Percentiles rank a stretch among this genome's conserved stretches.
These are phyloP conservation scores for Scleropages formosus DNA, from an alignment of 2,797 vertebrate genomes.

Conservation along the genomic window DNA sequence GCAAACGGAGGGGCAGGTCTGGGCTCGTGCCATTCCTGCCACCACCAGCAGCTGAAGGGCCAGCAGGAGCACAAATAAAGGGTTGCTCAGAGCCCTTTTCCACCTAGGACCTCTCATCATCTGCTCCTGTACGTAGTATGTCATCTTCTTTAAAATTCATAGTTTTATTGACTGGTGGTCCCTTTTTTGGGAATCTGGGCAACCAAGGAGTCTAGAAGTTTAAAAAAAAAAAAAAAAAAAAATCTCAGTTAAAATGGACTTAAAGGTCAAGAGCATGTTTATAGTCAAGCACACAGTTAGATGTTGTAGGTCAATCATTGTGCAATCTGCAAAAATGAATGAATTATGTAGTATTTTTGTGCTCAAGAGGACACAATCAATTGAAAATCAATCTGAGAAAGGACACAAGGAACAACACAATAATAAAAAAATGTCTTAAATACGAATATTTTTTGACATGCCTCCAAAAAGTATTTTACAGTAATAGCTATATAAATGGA, in stretches of 20 bases:
- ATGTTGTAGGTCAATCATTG: neutral
- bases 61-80: constrained; percentile 95
- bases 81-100: constrained; percentile 98
- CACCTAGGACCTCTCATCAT: constrained; percentile 99
- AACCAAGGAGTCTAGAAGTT: constrained; percentile 53
- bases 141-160: constrained; percentile 99
- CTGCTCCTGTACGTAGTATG: constrained; percentile 98
- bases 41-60: constrained; percentile 98
- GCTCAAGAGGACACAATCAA: neutral
- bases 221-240: constrained; percentile 28
- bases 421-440: neutral
- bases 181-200: constrained; percentile 62
- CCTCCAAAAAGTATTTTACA: neutral
- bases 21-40: constrained; percentile 94
- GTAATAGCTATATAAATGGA: neutral
- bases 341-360: neutral
- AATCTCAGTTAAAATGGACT: neutral
- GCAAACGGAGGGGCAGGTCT: constrained; percentile 97
- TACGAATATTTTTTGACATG: neutral
- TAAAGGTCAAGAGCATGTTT: neutral
- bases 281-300: neutral
- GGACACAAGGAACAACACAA: neutral
- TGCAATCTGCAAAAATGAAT: constrained; percentile 13
- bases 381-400: constrained; percentile 5
- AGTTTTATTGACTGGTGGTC: constrained; percentile 91